These are phyloP conservation scores for Hipposideros larvatus DNA, from an alignment of 2,797 vertebrate species.

Conservation along the genomic window DNA sequence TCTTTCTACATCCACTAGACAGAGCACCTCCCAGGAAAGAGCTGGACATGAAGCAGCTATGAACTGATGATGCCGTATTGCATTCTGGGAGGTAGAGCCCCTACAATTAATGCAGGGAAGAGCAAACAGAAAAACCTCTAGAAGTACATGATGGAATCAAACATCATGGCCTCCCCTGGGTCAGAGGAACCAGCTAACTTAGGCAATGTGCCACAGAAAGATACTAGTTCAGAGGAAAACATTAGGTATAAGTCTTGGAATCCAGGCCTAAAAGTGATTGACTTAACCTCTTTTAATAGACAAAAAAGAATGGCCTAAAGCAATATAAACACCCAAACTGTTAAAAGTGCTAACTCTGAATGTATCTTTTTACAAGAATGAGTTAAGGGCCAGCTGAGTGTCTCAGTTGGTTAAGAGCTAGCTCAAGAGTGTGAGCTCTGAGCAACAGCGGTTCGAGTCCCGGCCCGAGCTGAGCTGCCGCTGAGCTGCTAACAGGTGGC, in stretches of 20 bases:
- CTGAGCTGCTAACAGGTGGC: too few relatives aligned
- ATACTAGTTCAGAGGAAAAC: not conserved
- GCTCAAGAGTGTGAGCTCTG: too few relatives aligned
- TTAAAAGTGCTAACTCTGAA: not conserved
- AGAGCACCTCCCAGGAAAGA: not conserved
- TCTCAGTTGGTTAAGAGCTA: too few relatives aligned
- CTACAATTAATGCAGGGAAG: not conserved
- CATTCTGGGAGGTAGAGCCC: not conserved
- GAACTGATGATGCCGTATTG: rapidly evolving
- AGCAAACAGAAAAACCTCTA: not conserved
- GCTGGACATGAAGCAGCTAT: not conserved
- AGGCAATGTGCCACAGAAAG: not conserved
- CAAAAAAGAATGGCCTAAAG: not conserved
- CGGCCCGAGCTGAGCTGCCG: too few relatives aligned
- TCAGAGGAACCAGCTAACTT: not conserved
- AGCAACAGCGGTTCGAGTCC: too few relatives aligned
- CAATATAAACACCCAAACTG: not conserved
- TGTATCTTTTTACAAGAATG: not conserved
- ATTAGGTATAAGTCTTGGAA: too few relatives aligned
- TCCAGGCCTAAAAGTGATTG: not conserved
- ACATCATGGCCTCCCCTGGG: not conserved
- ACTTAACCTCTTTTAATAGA: not conserved
- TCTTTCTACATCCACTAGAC: not conserved
- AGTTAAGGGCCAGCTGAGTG: too few relatives aligned
- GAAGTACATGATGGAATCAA: not conserved